Evolutionary conservation across 2,113 vertebrate species (phyloP), one percentile per base, ranked within the genome.

Genomic region (Corydoras sp.): DNA sequence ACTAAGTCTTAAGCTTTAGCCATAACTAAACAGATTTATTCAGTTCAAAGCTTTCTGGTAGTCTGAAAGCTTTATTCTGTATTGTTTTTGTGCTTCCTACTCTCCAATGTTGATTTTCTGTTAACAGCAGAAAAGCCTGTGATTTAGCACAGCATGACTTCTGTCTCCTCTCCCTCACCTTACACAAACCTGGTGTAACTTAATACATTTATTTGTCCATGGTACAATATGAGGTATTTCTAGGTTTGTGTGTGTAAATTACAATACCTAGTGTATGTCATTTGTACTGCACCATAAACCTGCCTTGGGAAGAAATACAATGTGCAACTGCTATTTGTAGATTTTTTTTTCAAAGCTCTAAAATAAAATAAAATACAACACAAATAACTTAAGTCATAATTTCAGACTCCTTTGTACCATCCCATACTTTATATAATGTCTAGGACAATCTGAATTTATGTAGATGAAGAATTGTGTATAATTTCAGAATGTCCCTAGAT

Each of bases 381-480:
- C 35, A 43, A 43, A 43, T 43, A 4, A 43, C 7, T 43, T 5
- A 43, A 43, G 35, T 43, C 35, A 43, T 43, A 43, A 43, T 43
- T 8, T 5, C 7, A 43, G 4, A 5, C 7, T 53, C 51, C 51
- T 53, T 53, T 53, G 11, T 14, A 12, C 5, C 51, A 53, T 10
- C 1, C 12, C n/a, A 18, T 56, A 81, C 73, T 84, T 78, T 76
- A 67, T 67, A 5, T 74, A 18, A 8, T 65, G 48, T 58, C 51
- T 50, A 43, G 60, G 43, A 68, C 62, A 80, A 67, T 49, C 62
- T 75, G 48, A 81, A 24, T 69, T 69, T 71, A 6, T 65, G 49
- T 24, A 61, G 62, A 64, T 77, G 70, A 75, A 73, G 72, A 72
- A 29, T 74, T 72, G 43, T 43, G 70, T 50, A 55, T 58, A 13